Evolutionary conservation across 2,888 invertebrate genomes (phyloP), one percentile per base, ranked within the genome.

Genomic region (Ophioninae sp.): DNA sequence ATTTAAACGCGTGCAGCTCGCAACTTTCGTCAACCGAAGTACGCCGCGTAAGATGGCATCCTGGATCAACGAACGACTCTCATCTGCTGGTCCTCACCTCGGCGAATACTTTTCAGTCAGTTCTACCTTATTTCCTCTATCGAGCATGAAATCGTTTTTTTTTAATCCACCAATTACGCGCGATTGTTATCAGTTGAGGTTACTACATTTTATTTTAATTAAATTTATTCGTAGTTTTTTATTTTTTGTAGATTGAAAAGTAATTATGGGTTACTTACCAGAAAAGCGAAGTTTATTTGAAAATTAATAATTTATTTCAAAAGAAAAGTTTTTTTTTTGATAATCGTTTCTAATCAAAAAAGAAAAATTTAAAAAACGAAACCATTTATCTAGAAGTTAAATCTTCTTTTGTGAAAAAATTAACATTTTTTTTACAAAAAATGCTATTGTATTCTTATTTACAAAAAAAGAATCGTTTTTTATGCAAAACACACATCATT

Each of bases 31-130:
- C 95, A 59, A 93, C 95, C n/a, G 95, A 96, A 90, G 95, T 97
- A 22, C 94, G 96, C 20, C 96, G 96, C 88, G 95, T 96, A 7
- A 95, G 95, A 86, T 98, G 98, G 97, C 98, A 98, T 93, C 98
- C 98, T 0, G 96, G 95, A 63, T 97, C 98, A 51, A 93, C 94
- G 13, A 94, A 95, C 0, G 95, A 97, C 88, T 96, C 96, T 0
- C 97, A 97, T 92, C 92, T 98, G 1, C 93, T 97, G 20, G 95
- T 97, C 0, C 94, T 98, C 37, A 96, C 97, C 3, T 97, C 97
- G 0, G 97, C 98, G 91, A 98, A 98, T 91, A 95, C 95, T 51
- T 95, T 98, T 90, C 96, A 97, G 96, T 97, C 93, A 93, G 91
- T 86, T 79, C 56, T 20, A n/a, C 6, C 8, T 17, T 8, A 10